phyloP scores from a whole-genome alignment of 1,140 invertebrate species.

The Zaprionus ornatus region DNA sequence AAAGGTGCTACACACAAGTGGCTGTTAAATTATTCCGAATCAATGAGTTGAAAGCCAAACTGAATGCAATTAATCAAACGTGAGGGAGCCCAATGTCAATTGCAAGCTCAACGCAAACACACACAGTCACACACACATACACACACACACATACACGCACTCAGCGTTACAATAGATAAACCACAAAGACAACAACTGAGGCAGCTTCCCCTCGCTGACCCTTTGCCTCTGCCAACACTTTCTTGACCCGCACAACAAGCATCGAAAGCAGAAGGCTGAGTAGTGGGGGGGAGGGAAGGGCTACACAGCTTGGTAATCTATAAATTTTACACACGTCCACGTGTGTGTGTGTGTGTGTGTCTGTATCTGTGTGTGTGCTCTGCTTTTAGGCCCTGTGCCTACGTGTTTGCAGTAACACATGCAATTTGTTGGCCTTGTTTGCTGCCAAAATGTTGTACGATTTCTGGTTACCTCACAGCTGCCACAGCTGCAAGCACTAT shows the following conservation, averaged over 20 bases:
- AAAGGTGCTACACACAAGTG: slow-evolving; percentile 21
- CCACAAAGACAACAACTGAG: slow-evolving; percentile 29
- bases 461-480: slow-evolving; percentile 23
- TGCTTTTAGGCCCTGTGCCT: slow-evolving; percentile 27
- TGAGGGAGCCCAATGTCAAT: slow-evolving; percentile 61
- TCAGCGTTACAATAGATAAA: slow-evolving; percentile 8
- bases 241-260: slow-evolving; percentile 37
- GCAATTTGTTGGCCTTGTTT: slow-evolving; percentile 48
- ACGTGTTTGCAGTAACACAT: slow-evolving; percentile 50
- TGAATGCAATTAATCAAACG: slow-evolving; percentile 78
- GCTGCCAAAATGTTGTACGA: slow-evolving; percentile 48
- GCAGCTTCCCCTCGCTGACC: neutral
- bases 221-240: slow-evolving; percentile 26
- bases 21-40: slow-evolving; percentile 70
- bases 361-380: slow-evolving; percentile 10
- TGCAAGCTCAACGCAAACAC: slow-evolving; percentile 42
- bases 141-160: neutral
- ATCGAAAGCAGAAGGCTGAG: neutral
- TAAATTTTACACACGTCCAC: slow-evolving; percentile 44
- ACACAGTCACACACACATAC: neutral
- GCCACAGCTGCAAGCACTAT: neutral
- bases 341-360: slow-evolving; percentile 8
- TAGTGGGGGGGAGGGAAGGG: neutral
- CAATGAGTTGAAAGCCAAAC: slow-evolving; percentile 73
- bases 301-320: slow-evolving; percentile 24